Conservation (phyloP, 2,797 vertebrate genomes). For the Ibycter americanus region DNA sequence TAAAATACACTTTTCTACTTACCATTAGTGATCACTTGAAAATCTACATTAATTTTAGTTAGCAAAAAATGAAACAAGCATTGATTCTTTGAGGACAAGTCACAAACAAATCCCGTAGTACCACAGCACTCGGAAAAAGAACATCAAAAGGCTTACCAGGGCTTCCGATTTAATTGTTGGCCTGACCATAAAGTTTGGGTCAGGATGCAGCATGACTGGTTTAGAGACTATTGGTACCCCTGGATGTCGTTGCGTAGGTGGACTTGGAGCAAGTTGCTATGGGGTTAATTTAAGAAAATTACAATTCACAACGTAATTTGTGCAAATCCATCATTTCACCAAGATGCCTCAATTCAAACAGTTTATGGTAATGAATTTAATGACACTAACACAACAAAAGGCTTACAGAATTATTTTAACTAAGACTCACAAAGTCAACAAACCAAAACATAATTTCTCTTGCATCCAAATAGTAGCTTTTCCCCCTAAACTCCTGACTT, state of each 20-base stretch:
- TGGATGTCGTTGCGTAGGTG: slow-evolving; percentile 88
- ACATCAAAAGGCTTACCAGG: slow-evolving; percentile 82
- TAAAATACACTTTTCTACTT: neutral
- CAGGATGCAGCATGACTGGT: slow-evolving; percentile 93
- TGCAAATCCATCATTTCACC: neutral
- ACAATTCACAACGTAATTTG: neutral
- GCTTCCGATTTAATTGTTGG: slow-evolving; percentile 85
- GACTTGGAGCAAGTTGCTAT: slow-evolving; percentile 94
- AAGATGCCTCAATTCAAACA: neutral
- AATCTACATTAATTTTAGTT: neutral
- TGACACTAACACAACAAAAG: neutral
- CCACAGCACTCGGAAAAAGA: neutral
- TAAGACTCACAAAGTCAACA: neutral
- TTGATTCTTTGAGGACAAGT: neutral
- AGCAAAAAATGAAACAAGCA: neutral
- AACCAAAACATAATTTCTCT: neutral
- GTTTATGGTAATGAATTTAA: neutral
- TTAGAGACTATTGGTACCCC: slow-evolving; percentile 89
- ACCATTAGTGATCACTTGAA: neutral
- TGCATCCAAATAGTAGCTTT: neutral
- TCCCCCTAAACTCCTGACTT: neutral
- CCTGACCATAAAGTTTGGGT: slow-evolving; percentile 83
- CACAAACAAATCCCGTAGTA: neutral
- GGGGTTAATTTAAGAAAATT: slow-evolving; percentile 58
- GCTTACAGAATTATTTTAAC: neutral